Evolutionary conservation across 2,797 vertebrate species (phyloP).

Genomic region (Buphagus erythrorhynchus): DNA sequence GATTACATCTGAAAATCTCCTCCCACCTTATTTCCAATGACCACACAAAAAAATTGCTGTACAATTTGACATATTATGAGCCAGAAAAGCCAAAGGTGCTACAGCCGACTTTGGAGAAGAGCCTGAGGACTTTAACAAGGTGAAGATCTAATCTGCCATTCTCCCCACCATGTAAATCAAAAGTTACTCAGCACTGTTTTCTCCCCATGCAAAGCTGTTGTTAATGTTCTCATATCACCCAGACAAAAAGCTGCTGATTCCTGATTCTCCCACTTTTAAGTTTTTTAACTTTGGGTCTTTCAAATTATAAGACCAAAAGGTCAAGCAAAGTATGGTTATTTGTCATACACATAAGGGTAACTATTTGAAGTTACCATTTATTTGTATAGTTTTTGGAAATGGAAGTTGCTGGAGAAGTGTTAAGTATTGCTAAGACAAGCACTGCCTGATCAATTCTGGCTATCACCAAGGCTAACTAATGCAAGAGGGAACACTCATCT

Average conservation of each 20-base stretch:
- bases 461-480: not conserved
- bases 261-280: not conserved
- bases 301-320: not conserved
- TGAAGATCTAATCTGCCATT: not conserved
- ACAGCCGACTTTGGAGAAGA: not conserved
- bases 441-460: not conserved
- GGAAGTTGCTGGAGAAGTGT: not conserved
- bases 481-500: not conserved
- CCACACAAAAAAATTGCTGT: not conserved
- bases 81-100: not conserved
- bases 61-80: not conserved
- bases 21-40: not conserved
- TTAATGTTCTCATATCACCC: not conserved
- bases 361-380: not conserved
- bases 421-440: not conserved
- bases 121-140: not conserved
- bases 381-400: not conserved
- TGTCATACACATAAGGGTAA: not conserved
- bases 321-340: not conserved
- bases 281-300: not conserved
- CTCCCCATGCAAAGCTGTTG: rapidly evolving
- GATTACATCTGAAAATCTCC: not conserved
- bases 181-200: not conserved
- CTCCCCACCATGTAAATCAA: not conserved
- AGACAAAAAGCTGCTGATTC: not conserved